A percentile compares a stretch with the other conserved stretches of the same genome.
Conservation (phyloP, 2,113 vertebrate species). For the Miniopterus natalensis region DNA sequence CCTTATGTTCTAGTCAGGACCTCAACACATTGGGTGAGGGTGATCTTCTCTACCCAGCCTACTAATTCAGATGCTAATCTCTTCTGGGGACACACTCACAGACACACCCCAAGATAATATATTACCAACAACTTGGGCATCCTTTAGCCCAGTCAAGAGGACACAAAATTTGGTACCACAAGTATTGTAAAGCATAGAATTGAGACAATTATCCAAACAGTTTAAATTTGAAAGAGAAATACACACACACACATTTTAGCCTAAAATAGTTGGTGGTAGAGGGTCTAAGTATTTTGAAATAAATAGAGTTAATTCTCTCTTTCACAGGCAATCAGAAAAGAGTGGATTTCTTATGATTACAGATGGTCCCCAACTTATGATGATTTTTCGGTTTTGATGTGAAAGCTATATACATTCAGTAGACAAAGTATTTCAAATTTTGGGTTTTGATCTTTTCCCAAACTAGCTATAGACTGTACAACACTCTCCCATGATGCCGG, state of each 20-base stretch:
- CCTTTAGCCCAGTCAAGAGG: background rate
- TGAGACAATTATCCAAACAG: background rate
- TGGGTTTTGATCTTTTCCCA: background rate
- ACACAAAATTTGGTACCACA: background rate
- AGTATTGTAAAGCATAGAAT: background rate
- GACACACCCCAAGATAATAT: background rate
- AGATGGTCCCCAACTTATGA: background rate
- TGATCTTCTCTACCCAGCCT: background rate
- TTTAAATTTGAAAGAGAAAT: conserved; percentile 24
- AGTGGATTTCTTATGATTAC: background rate
- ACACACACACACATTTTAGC: background rate
- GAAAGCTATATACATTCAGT: background rate
- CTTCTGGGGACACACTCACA: background rate
- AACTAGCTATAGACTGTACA: no score
- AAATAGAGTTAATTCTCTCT: background rate
- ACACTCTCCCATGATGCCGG: background rate
- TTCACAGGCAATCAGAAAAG: background rate
- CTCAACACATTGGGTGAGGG: background rate
- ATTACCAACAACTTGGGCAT: background rate
- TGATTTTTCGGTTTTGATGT: background rate
- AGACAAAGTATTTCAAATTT: background rate
- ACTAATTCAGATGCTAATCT: background rate
- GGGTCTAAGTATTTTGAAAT: background rate
- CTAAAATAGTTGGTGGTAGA: background rate
- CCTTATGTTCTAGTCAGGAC: background rate